Evolutionary conservation across 2,113 vertebrate species (phyloP).

Genomic region (Rynchops niger): DNA sequence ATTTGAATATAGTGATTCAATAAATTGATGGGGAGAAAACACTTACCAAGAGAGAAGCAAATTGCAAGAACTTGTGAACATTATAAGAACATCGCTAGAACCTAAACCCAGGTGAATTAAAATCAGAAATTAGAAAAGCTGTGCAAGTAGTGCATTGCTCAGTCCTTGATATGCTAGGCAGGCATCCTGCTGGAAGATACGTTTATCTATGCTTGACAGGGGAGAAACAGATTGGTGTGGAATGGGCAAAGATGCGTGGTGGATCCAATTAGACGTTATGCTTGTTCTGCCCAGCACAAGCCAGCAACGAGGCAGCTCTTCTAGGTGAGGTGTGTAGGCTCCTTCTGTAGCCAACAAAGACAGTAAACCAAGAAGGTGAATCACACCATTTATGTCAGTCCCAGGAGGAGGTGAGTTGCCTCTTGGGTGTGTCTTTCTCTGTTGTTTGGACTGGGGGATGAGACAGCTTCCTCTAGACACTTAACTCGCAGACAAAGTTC

Average conservation of each 20-base stretch:
- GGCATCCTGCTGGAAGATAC: not conserved
- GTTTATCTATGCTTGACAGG: not conserved
- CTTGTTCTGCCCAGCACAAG: not conserved
- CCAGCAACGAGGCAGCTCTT: not conserved
- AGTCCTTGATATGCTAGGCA: not conserved
- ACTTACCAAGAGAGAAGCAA: not conserved
- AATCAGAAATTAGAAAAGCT: not conserved
- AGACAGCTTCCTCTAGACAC: not conserved
- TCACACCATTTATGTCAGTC: not conserved
- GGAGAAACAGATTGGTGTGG: not conserved
- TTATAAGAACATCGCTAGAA: not conserved
- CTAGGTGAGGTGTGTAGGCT: not conserved
- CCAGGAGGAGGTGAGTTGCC: not conserved
- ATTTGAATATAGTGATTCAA: not conserved
- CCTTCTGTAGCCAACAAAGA: not conserved
- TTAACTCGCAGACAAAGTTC: not conserved
- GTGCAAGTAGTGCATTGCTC: not conserved
- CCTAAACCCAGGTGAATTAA: not conserved
- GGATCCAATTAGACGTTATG: not conserved
- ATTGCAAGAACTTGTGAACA: not conserved
- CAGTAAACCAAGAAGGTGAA: not conserved
- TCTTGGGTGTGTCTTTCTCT: not conserved
- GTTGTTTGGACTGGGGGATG: not conserved
- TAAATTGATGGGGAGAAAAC: not conserved
- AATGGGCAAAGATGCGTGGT: not conserved